Evolutionary conservation across 2,113 vertebrate genomes (phyloP), one percentile per base, ranked within the genome.

Genomic region (Electrona antarctica): DNA sequence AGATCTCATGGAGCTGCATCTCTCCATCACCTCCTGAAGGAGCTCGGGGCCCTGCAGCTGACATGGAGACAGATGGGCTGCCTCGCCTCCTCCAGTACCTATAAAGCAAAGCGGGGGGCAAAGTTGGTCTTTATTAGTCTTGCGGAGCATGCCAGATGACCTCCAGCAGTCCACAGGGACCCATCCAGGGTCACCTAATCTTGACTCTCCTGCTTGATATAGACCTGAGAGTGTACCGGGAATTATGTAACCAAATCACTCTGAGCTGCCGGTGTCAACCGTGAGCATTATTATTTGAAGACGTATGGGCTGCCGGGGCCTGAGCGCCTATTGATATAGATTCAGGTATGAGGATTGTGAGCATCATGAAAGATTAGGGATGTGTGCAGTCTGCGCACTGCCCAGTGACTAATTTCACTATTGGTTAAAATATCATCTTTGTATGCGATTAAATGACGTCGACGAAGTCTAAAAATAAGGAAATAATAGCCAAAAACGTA

Each of bases 171-270:
- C 88, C 79, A 81, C 0, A 9, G 82, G 85, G 83, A 86, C 41
- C 60, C 47, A 72, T 63, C 60, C 78, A 66, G 83, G 88, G 87
- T 88, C 87, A 87, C 80, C 74, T 52, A 68, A 69, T 77, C 80
- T 74, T 1, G 21, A 67, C 78, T 71, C 73, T 10, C 59, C 69
- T 60, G 79, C 76, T 50, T 69, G 33, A 14, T 73, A 77, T 75
- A 48, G 68, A 86, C 14, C 33, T 58, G 62, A 50, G 62, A 73
- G 60, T 77, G 14, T 41, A 7, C 13, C n/a, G 41, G 41, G 58
- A 51, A 67, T 71, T 57, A 15, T 54, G 73, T 70, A 68, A 65
- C 71, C 66, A 73, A 78, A 68, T 54, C 62, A 65, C 71, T 41
- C 33, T 13, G 15, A 14, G 48, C 47, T 74, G 79, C 68, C 79